phyloP scores from a whole-genome alignment of 2,888 invertebrate species.

The Ormyrus pomaceus region DNA sequence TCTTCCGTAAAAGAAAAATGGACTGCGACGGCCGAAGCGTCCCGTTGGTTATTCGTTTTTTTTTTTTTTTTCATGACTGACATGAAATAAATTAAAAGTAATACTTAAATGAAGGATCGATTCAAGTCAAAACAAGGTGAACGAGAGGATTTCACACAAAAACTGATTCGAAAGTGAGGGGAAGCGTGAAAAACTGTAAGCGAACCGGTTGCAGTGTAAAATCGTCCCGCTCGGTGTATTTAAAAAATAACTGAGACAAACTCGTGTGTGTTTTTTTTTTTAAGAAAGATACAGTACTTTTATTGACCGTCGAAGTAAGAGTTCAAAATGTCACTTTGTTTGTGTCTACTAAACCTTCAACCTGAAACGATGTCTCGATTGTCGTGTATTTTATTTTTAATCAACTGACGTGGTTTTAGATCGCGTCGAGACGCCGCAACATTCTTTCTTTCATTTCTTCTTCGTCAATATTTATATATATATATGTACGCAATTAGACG shows the following conservation, averaged over 20 bases:
- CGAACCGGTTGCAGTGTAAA: conserved; percentile 10
- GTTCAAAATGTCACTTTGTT: conserved; percentile 51
- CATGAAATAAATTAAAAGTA: neutral
- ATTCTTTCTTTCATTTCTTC: conserved; percentile 22
- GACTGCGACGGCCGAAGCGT: conserved; percentile 17
- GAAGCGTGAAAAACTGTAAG: neutral
- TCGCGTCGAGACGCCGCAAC: conserved; percentile 42
- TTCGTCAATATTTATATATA: neutral
- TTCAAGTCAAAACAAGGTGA: conserved; percentile 11
- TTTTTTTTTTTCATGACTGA: neutral
- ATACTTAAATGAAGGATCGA: neutral
- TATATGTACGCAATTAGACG: conserved; percentile 45
- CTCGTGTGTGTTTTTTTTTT: conserved; percentile 38
- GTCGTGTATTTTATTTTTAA: conserved; percentile 22
- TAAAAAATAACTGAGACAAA: conserved; percentile 48
- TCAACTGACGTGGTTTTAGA: conserved; percentile 19
- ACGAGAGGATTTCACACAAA: conserved; percentile 45
- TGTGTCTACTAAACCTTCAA: conserved; percentile 48
- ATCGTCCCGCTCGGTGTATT: conserved; percentile 39
- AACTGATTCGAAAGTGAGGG: neutral
- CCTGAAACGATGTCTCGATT: conserved; percentile 49
- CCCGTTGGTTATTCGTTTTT: neutral
- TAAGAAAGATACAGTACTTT: conserved; percentile 60
- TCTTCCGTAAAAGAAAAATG: conserved; percentile 23
- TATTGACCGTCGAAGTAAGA: conserved; percentile 57